Conservation (phyloP, 2,797 vertebrate genomes). For the Halcyon smyrnensis region DNA sequence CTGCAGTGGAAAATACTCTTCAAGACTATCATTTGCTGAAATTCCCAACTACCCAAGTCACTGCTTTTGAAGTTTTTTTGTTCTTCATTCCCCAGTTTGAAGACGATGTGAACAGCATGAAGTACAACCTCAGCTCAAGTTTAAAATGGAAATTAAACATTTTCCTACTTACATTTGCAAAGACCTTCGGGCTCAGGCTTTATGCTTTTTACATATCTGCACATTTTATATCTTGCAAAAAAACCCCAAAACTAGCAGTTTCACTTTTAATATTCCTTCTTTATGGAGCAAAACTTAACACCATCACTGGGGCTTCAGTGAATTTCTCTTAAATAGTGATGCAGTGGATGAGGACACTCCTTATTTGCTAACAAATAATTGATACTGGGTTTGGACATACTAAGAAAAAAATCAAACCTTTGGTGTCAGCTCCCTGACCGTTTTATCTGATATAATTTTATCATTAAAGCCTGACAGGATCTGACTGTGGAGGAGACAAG, state of each 20-base stretch:
- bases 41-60: not conserved
- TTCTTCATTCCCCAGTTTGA: not conserved
- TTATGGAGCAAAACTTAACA: not conserved
- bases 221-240: not conserved
- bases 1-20: not conserved
- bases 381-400: not conserved
- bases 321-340: not conserved
- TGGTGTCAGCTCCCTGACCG: not conserved
- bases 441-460: not conserved
- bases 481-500: rapidly evolving
- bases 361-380: not conserved
- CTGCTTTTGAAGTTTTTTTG: not conserved
- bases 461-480: not conserved
- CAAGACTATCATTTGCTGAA: not conserved
- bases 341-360: not conserved
- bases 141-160: not conserved
- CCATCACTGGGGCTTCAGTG: not conserved
- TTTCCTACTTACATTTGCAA: not conserved
- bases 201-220: not conserved
- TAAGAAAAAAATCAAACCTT: not conserved
- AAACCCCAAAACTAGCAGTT: not conserved
- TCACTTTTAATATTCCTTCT: not conserved
- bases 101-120: not conserved
- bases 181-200: not conserved
- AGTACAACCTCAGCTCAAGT: not conserved